Base-by-base conservation (phyloP, 2,797 vertebrate genomes). In the Darevskia nairensis region DNA sequence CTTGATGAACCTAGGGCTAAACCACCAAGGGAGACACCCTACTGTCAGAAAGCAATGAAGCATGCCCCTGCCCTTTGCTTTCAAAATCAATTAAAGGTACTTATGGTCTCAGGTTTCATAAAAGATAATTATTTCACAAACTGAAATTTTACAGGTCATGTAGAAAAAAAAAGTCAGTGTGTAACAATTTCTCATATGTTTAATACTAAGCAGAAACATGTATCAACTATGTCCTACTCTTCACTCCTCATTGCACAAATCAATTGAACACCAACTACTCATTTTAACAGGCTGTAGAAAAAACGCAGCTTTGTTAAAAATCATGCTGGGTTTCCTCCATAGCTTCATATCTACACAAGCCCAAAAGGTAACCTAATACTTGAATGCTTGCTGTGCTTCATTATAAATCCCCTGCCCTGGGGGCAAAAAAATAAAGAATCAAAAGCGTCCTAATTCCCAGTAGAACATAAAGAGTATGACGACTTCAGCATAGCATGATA, bases 71-170 rank as follows among this genome's bases (percentile, higher is more conserved):
- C 44, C 39, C 17, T 77, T 82, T 76, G 61, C 61, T 76, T 76
- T 82, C 80, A 82, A 82, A 82, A 50, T 83, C 61, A 82, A 50
- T 82, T 76, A 88, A 66, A 87, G 76, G 5, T 27, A 68, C 66
- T 66, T 82, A 82, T 76, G 59, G 68, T 76, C 11, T 87, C 71
- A 82, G 41, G 41, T 82, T 82, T 64, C 15, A 39, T 82, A n/a
- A 61, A 77, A 76, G 44, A 82, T 76, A 35, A 77, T 88, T 77
- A 68, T 55, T 82, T 82, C 59, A 44, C 35, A 76, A 76, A 64
- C 15, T 55, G n/a, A 66, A 41, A 82, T 82, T 69, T 83, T 44
- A 83, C 44, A 77, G n/a, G 44, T 55, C 61, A 88, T 82, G n/a
- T 46, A 68, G 32, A 55, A 77, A 77, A 9, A 9, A 15, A 82